These are phyloP conservation scores for Galeopterus variegatus DNA, from an alignment of 2,113 vertebrate species.

Conservation along the genomic window DNA sequence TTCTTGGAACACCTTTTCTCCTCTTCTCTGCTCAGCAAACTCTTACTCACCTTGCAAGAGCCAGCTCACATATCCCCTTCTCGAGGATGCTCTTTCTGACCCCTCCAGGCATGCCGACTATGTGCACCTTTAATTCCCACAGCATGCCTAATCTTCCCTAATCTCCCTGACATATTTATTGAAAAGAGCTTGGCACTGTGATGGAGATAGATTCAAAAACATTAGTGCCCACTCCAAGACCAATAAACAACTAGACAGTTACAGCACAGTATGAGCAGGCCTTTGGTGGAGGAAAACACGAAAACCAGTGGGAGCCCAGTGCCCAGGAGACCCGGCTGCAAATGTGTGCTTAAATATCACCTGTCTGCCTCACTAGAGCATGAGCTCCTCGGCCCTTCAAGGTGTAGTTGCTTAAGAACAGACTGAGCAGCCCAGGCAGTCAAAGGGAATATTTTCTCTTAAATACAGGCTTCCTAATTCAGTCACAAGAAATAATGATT, in stretches of 20 bases:
- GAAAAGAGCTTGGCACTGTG: not conserved
- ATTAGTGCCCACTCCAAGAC: not conserved
- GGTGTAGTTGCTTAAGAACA: not conserved
- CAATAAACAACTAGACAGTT: not conserved
- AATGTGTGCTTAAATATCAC: not conserved
- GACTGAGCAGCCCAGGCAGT: not conserved
- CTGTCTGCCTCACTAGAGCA: not conserved
- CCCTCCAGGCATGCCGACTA: not conserved
- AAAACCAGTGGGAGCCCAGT: accelerated
- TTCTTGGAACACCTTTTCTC: not conserved
- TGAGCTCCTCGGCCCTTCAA: not conserved
- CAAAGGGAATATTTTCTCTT: not conserved
- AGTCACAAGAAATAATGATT: not conserved
- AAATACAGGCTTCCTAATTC: not conserved
- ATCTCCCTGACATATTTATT: not conserved
- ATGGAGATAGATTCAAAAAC: not conserved
- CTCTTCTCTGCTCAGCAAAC: not conserved
- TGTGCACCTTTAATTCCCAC: not conserved
- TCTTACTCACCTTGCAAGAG: not conserved
- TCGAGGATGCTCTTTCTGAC: not conserved
- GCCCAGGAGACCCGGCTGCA: accelerated
- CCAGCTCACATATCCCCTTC: not conserved
- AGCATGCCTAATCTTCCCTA: not conserved
- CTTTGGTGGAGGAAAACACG: not conserved
- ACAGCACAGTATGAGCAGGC: accelerated